Evolutionary conservation across 1,140 invertebrate genomes (phyloP).

Genomic region (Aphaenogaster ashmeadi): DNA sequence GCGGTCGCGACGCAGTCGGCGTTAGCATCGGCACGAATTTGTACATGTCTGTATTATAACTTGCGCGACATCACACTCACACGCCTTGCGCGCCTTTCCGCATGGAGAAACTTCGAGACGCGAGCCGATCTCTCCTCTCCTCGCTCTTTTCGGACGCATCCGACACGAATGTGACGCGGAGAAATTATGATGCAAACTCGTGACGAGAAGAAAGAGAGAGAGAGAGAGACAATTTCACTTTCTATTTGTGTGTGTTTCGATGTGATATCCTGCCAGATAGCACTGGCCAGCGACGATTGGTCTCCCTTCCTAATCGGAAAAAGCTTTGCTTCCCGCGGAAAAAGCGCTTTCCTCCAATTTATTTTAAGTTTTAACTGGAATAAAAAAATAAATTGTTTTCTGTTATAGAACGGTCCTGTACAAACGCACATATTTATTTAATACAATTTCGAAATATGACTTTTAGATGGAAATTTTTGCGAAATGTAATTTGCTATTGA

Average conservation of each 20-base stretch:
- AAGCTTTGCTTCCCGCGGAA: not conserved
- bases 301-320: not conserved
- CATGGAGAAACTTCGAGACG: slow-evolving; percentile 10
- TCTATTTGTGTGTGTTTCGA: slow-evolving; percentile 68
- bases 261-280: slow-evolving; percentile 67
- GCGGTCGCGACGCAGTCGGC: slow-evolving; percentile 40
- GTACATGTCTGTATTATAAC: slow-evolving; percentile 82
- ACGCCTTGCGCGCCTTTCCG: slow-evolving; percentile 54
- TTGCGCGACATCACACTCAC: slow-evolving; percentile 68
- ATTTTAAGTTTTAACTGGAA: slow-evolving; percentile 10
- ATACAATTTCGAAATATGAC: not conserved
- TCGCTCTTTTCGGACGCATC: slow-evolving; percentile 18
- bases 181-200: not conserved
- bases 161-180: not conserved
- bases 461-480: slow-evolving; percentile 15
- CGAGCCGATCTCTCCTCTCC: slow-evolving; percentile 38
- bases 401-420: not conserved
- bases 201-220: not conserved
- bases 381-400: not conserved
- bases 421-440: slow-evolving; percentile 12
- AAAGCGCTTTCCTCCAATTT: not conserved
- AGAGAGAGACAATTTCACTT: slow-evolving; percentile 61
- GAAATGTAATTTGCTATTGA: not conserved
- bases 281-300: slow-evolving; percentile 21
- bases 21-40: slow-evolving; percentile 74